These are phyloP conservation scores for Neomorphus geoffroyi DNA, from an alignment of 2,797 vertebrate species.

Conservation along the genomic window DNA sequence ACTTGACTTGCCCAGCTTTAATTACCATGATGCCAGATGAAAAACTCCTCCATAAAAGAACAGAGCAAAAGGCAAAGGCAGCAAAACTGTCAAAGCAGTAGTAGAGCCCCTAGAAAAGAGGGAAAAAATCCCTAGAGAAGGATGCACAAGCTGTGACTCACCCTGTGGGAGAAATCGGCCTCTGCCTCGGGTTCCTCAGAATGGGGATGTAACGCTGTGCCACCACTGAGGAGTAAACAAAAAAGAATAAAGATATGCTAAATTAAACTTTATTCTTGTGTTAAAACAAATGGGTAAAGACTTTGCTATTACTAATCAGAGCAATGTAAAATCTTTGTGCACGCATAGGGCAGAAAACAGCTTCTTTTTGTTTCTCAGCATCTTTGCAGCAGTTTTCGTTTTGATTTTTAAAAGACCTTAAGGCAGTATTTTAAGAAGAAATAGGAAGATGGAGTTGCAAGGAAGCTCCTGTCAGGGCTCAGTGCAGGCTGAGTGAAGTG, in stretches of 20 bases:
- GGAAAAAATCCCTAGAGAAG: not conserved
- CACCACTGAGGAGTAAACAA: not conserved
- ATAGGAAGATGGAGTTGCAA: not conserved
- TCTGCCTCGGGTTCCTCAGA: not conserved
- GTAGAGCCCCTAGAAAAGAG: not conserved
- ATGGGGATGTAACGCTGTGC: rapidly evolving
- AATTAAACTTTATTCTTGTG: not conserved
- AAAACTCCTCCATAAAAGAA: not conserved
- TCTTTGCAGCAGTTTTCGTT: not conserved
- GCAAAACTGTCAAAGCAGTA: not conserved
- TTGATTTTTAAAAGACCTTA: not conserved
- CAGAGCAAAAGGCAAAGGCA: not conserved
- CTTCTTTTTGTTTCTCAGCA: not conserved
- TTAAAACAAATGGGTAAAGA: not conserved
- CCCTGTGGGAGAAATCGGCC: not conserved
- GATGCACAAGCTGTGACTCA: not conserved
- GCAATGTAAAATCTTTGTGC: not conserved
- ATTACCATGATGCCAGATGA: not conserved
- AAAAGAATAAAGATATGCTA: not conserved
- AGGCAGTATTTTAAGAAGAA: not conserved
- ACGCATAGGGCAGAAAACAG: not conserved
- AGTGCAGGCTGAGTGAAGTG: not conserved
- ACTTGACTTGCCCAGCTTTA: conserved; percentile 20
- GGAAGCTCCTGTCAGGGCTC: not conserved
- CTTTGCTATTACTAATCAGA: not conserved